These are phyloP conservation scores for Acarapis woodi DNA, from an alignment of 1,140 invertebrate species.

Conservation along the genomic window DNA sequence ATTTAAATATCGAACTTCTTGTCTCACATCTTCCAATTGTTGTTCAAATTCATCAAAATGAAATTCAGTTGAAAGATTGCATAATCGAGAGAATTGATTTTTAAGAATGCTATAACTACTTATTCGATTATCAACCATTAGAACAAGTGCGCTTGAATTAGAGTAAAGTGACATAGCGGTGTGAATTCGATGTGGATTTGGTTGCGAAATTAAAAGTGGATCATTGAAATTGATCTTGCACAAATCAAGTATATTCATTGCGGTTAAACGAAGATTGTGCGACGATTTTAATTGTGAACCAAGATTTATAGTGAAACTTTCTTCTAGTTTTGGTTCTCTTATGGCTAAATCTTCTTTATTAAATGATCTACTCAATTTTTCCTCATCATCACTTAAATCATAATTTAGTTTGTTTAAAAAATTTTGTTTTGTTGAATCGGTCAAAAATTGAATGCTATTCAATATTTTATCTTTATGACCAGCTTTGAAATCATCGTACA, in stretches of 20 bases:
- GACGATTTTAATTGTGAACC: constrained; percentile 85
- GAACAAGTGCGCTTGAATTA: constrained; percentile 53
- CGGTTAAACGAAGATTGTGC: constrained; percentile 76
- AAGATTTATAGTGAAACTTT: constrained; percentile 88
- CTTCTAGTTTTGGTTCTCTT: constrained; percentile 30
- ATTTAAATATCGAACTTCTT: neutral
- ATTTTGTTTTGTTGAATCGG: neutral
- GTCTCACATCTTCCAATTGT: constrained; percentile 47
- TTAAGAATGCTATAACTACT: constrained; percentile 37
- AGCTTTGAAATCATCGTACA: constrained; percentile 36
- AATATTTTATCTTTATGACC: constrained; percentile 12
- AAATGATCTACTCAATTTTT: neutral
- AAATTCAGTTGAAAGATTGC: constrained; percentile 36
- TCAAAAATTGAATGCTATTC: constrained; percentile 8
- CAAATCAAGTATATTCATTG: constrained; percentile 54
- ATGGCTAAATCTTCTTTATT: neutral
- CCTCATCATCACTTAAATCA: constrained; percentile 9
- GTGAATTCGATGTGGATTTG: constrained; percentile 48
- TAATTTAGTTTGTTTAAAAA: constrained; percentile 25
- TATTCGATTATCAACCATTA: constrained; percentile 46
- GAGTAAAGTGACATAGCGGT: constrained; percentile 79
- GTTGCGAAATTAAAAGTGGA: constrained; percentile 10
- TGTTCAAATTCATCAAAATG: constrained; percentile 59
- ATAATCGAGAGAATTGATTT: constrained; percentile 25
- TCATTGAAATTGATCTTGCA: constrained; percentile 21